Evolutionary conservation across 2,888 invertebrate genomes (phyloP).

Genomic region (Sarcophaga subvicina): DNA sequence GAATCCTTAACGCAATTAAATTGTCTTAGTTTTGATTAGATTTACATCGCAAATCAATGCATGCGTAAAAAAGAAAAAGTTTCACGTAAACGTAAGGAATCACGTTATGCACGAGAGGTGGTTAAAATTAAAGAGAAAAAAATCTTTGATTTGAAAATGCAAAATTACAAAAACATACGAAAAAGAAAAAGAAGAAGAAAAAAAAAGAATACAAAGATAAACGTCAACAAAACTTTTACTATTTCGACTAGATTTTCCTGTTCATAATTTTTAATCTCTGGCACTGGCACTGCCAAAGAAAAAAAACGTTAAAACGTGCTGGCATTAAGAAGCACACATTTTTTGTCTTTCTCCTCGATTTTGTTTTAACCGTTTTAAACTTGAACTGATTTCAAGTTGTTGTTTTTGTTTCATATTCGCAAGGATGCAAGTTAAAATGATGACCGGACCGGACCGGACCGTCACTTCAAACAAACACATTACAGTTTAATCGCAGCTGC

Average conservation of each 20-base stretch:
- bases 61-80: slow-evolving; percentile 35
- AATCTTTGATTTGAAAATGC: not conserved
- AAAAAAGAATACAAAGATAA: not conserved
- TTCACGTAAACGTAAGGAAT: slow-evolving; percentile 40
- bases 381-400: slow-evolving; percentile 67
- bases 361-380: slow-evolving; percentile 62
- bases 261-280: slow-evolving; percentile 51
- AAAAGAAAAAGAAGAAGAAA: not conserved
- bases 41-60: slow-evolving; percentile 43
- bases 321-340: not conserved
- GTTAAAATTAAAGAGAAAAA: not conserved
- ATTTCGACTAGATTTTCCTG: slow-evolving; percentile 65
- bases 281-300: not conserved
- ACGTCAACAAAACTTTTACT: slow-evolving; percentile 63
- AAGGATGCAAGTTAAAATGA: slow-evolving; percentile 3
- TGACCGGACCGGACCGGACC: not conserved
- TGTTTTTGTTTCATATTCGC: slow-evolving; percentile 5
- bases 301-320: slow-evolving; percentile 29
- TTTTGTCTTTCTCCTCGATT: slow-evolving; percentile 12
- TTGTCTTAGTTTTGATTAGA: slow-evolving; percentile 40
- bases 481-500: slow-evolving; percentile 63
- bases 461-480: slow-evolving; percentile 49
- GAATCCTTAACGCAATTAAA: slow-evolving; percentile 32
- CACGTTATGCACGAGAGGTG: slow-evolving; percentile 21
- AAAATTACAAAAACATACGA: slow-evolving; percentile 4